Percentiles rank a stretch among this genome's conserved stretches.
phyloP scores from a whole-genome alignment of 2,113 vertebrate genomes.

The Naja naja region DNA sequence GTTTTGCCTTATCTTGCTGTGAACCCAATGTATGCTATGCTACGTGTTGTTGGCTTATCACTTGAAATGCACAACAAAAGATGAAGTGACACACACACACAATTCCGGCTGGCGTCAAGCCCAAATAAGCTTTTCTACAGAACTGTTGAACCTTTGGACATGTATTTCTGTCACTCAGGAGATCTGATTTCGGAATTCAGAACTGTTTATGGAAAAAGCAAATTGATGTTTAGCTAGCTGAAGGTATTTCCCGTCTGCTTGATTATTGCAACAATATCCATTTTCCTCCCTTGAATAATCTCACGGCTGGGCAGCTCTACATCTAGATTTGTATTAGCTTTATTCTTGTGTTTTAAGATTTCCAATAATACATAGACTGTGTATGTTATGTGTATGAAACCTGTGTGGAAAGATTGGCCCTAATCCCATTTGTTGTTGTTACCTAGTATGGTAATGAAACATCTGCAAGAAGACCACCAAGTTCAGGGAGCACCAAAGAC shows the following conservation, averaged over 20 bases:
- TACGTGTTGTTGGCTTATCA: constrained; percentile 20
- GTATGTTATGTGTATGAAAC: too few species aligned
- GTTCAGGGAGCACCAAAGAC: too few species aligned
- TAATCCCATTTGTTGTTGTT: too few species aligned
- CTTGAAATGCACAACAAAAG: constrained; percentile 22
- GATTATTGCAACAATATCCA: background rate
- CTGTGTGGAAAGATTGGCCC: too few species aligned
- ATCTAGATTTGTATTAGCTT: background rate
- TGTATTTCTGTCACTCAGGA: constrained; percentile 2
- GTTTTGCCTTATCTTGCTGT: constrained; percentile 32
- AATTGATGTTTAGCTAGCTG: background rate
- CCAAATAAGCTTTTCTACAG: constrained; percentile 13
- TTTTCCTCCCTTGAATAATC: background rate
- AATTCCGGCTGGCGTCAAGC: background rate
- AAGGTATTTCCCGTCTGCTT: background rate
- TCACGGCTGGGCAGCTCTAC: background rate
- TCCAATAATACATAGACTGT: background rate
- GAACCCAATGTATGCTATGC: background rate
- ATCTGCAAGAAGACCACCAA: too few species aligned
- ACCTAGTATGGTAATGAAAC: too few species aligned
- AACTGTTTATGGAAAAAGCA: background rate
- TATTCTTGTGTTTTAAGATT: background rate
- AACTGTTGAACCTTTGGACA: background rate
- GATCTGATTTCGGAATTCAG: constrained; percentile 3
- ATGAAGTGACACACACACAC: background rate